Conservation (phyloP, 2,888 invertebrate genomes). For the Microctonus aethiopoides region DNA sequence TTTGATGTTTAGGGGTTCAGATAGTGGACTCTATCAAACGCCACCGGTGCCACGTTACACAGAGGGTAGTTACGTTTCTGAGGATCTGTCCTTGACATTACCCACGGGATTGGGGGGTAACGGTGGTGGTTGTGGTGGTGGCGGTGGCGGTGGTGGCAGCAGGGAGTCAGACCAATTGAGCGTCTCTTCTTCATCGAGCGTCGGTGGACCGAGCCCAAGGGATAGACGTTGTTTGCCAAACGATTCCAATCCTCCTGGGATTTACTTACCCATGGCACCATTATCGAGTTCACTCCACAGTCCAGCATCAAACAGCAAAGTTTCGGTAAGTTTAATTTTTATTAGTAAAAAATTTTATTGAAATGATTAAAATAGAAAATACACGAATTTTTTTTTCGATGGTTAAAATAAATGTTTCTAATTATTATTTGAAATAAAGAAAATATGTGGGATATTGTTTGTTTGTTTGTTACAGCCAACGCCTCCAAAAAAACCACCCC, state of each 20-base stretch:
- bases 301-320: conserved; percentile 73
- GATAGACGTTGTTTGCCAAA: conserved; percentile 68
- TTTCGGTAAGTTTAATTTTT: conserved; percentile 68
- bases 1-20: conserved; percentile 69
- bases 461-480: conserved; percentile 73
- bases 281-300: conserved; percentile 69
- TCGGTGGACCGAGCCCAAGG: conserved; percentile 69
- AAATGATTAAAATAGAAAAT: not conserved
- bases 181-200: conserved; percentile 73
- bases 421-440: too few species aligned
- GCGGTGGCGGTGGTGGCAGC: conserved; percentile 56
- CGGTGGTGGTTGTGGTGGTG: not conserved
- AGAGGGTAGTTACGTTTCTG: conserved; percentile 71
- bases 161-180: conserved; percentile 74
- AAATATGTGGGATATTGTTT: too few species aligned
- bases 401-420: too few species aligned
- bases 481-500: conserved; percentile 90
- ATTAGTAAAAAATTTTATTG: too few species aligned
- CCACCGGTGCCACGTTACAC: conserved; percentile 70
- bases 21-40: conserved; percentile 71
- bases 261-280: conserved; percentile 73
- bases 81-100: conserved; percentile 68
- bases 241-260: conserved; percentile 63
- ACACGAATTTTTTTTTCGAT: too few species aligned
- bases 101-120: conserved; percentile 63